Conservation (phyloP, 2,888 invertebrate genomes). For the Machimus atricapillus region DNA sequence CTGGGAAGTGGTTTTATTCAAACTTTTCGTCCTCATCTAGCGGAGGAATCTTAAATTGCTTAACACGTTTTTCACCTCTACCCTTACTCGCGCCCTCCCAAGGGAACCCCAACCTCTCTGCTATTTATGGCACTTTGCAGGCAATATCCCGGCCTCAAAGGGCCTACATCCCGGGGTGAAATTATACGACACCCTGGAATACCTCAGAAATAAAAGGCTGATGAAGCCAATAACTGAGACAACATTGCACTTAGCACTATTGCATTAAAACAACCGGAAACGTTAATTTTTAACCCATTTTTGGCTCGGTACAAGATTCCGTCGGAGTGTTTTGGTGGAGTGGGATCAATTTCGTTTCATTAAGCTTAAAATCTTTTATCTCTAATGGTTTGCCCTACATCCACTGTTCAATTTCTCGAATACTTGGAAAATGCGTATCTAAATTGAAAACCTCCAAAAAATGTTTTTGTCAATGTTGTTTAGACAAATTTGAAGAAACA, state of each 20-base stretch:
- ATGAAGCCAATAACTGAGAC: not conserved
- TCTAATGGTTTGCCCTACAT: too few relatives aligned
- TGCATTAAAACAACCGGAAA: not conserved
- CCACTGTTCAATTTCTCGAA: too few relatives aligned
- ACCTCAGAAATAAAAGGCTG: not conserved
- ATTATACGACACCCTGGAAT: not conserved
- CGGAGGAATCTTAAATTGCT: conserved; percentile 1
- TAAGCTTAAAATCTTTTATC: too few relatives aligned
- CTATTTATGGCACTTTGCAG: conserved; percentile 28
- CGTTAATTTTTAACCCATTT: not conserved
- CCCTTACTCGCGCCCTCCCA: not conserved
- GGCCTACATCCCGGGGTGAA: not conserved
- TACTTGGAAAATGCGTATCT: too few relatives aligned
- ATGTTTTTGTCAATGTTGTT: too few relatives aligned
- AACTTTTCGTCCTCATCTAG: not conserved
- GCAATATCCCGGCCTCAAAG: not conserved
- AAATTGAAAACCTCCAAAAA: too few relatives aligned
- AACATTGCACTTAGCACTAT: not conserved
- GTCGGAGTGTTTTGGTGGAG: too few relatives aligned
- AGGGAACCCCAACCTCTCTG: not conserved
- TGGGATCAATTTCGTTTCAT: too few relatives aligned
- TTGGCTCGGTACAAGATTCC: too few relatives aligned
- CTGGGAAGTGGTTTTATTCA: conserved; percentile 11
- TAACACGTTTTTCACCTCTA: conserved; percentile 21
- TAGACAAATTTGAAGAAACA: too few relatives aligned